Conservation (phyloP, 2,888 invertebrate genomes). For the Leptinotarsa tumamoca region DNA sequence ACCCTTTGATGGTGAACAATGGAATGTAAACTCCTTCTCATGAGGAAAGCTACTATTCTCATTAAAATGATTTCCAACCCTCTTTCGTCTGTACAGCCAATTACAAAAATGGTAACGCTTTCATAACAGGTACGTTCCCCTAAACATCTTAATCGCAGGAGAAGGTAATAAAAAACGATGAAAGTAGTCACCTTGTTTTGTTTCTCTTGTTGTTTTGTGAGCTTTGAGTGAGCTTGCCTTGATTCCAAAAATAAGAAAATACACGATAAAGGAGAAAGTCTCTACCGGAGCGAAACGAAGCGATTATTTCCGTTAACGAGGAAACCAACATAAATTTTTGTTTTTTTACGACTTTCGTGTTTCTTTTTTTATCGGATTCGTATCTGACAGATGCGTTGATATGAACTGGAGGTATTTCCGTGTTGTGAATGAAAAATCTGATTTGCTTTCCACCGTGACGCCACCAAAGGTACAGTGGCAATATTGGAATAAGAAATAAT, state of each 20-base stretch:
- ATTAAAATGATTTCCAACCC: conserved; percentile 1
- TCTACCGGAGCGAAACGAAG: conserved; percentile 29
- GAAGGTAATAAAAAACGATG: conserved; percentile 16
- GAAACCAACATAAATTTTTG: conserved; percentile 20
- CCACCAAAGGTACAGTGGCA: too few species aligned
- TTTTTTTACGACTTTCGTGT: conserved; percentile 22
- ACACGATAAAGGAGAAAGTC: conserved; percentile 28
- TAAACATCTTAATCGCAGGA: conserved; percentile 29
- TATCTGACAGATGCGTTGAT: conserved; percentile 14
- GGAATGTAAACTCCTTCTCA: too few species aligned
- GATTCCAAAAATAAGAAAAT: conserved; percentile 27
- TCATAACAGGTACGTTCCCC: conserved; percentile 26
- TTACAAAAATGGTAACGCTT: conserved; percentile 24
- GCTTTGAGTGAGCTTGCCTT: conserved; percentile 11
- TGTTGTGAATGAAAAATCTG: too few species aligned
- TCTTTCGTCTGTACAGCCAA: conserved; percentile 6
- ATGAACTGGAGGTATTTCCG: not conserved
- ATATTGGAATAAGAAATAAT: too few species aligned
- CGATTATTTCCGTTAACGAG: conserved; percentile 33
- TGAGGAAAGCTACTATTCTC: too few species aligned
- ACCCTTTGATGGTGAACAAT: too few species aligned
- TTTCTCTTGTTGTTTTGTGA: conserved; percentile 12
- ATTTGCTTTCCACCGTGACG: too few species aligned
- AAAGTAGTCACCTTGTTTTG: conserved; percentile 25
- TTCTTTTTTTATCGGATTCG: conserved; percentile 25